Evolutionary conservation across 2,888 invertebrate genomes (phyloP), one percentile per base, ranked within the genome.

Genomic region (Rhyacophila evoluta): DNA sequence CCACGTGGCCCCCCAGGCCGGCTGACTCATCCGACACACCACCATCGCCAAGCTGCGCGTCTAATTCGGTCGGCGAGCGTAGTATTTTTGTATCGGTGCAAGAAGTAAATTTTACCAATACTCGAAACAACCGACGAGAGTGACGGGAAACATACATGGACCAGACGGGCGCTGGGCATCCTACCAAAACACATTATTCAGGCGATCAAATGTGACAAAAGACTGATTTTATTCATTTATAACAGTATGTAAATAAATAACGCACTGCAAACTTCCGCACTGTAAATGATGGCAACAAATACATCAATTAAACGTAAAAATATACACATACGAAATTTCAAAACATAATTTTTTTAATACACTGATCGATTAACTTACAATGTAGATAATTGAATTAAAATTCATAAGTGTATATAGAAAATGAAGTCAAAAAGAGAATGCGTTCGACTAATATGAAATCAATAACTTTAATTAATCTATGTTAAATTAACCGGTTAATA

Each of bases 91-190:
- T 25, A 55, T 55, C 55, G 55, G 25, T 6, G 41, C 19, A 41
- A 55, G 55, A 55, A 55, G 25, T 55, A 55, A 55, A 55, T 55
- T 55, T 55, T 55, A 55, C 55, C 55, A 55, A 55, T 55, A 55
- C 55, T 15, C 41, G 4, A 15, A 41, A 15, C 41, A 15, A 19
- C 55, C 12, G 1, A 55, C 19, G 19, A 8, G 19, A 55, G 15
- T 55, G 55, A 19, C 1, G 19, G 55, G 1, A 8, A 25, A 55
- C 55, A 1, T 55, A 55, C 15, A 1, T 55, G 4, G 19, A 19
- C 1, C 41, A 19, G 41, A 15, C 41, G 41, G 12, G 29, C 19
- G 41, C 19, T 19, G 41, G 55, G 55, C 55, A 55, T 19, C 55
- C 10, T 19, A 55, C 55, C 55, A 55, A 55, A 10, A 55, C 1